A percentile compares a stretch with the other conserved stretches of the same genome.
These are phyloP conservation scores for Lepidurus packardi DNA, from an alignment of 1,140 invertebrate genomes.

Conservation along the genomic window DNA sequence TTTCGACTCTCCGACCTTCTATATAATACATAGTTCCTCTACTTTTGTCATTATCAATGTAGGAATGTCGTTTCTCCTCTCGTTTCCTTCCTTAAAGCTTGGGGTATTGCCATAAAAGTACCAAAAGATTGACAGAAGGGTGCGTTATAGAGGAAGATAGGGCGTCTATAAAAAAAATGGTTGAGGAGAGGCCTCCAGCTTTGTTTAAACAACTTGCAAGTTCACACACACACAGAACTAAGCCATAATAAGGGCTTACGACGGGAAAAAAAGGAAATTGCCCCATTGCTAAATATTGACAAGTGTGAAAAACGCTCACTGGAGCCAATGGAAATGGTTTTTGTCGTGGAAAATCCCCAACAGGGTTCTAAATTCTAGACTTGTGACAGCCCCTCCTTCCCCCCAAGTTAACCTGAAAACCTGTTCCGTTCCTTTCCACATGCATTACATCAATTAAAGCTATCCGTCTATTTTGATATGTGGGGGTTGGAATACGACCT, in stretches of 20 bases:
- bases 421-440: neutral
- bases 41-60: neutral
- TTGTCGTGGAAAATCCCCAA: neutral
- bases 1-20: neutral
- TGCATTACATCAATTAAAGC: neutral
- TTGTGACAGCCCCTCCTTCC: neutral
- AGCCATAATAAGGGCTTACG: neutral
- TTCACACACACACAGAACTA: neutral
- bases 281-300: slow-evolving; percentile 1
- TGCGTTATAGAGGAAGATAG: neutral
- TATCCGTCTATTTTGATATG: neutral
- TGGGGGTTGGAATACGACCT: neutral
- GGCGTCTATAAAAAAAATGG: neutral
- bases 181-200: neutral
- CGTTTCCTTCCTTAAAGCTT: neutral
- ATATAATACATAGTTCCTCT: too few species aligned
- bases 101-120: neutral
- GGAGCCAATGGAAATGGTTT: neutral
- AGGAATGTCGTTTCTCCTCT: neutral
- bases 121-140: neutral
- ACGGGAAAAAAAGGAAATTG: neutral
- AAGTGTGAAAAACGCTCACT: neutral
- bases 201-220: neutral
- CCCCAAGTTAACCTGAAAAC: neutral
- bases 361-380: neutral